Conservation (phyloP, 92 coral and sea anemone species). For the Bergia puertoricense region DNA sequence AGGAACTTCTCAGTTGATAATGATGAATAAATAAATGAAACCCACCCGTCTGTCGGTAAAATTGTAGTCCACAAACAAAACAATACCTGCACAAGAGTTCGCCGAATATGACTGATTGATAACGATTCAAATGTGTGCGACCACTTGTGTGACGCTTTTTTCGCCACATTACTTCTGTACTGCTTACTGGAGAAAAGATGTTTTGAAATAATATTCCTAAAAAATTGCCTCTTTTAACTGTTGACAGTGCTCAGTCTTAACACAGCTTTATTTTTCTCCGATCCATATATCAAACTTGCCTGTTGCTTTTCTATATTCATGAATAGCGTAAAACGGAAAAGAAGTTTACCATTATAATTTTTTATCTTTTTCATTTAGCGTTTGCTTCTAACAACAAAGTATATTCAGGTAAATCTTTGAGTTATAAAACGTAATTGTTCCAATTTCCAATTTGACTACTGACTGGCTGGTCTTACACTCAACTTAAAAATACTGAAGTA, state of each 20-base stretch:
- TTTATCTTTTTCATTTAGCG: background rate
- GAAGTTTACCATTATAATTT: background rate
- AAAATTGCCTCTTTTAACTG: background rate
- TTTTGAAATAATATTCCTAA: background rate
- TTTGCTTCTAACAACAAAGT: background rate
- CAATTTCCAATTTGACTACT: background rate
- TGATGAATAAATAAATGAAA: conserved; percentile 9
- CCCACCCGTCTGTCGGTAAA: background rate
- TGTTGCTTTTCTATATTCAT: too few species aligned
- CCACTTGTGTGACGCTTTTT: background rate
- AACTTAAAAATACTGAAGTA: background rate
- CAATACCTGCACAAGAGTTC: background rate
- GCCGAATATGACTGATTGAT: background rate
- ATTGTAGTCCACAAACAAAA: background rate
- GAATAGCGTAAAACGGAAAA: background rate
- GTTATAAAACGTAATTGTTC: too few species aligned
- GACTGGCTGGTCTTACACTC: background rate
- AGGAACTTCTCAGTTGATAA: background rate
- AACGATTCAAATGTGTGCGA: too few species aligned
- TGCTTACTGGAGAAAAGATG: too few species aligned
- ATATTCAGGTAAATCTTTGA: background rate
- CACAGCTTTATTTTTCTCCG: background rate
- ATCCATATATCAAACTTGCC: background rate
- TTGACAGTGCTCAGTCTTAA: background rate
- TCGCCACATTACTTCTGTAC: too few species aligned